Base-by-base conservation (phyloP, 1,140 invertebrate species). In the Parasteatoda tepidariorum region DNA sequence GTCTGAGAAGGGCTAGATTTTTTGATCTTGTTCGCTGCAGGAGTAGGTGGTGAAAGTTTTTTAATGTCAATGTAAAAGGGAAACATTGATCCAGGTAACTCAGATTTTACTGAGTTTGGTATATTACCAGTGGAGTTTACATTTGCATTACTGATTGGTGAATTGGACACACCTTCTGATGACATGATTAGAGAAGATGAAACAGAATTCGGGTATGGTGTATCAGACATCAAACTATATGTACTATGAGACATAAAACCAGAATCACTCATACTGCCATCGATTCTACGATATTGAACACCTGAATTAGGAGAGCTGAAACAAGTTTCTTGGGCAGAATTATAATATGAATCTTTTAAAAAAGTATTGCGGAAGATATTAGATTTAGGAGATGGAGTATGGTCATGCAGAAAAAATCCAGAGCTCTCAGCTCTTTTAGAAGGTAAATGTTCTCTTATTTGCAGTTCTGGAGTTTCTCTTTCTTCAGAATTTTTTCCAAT, bases 1-100 rank as follows among this genome's bases (percentile, higher is more conserved):
- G 75, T 54, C 33, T 83, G 81, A 48, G 71, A 57, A 15, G 71
- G 83, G 13, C 61, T 74, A 28, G 66, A 75, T 54, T 75, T 76
- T n/a, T 76, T 75, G 9, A 33, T n/a, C 62, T 18, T 59, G 2
- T n/a, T 68, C 18, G 28, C 22, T 41, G 48, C 34, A 41, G 68
- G 54, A 11, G 66, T 48, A 13, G 83, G 55, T 22, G 84, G 73
- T 0, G 78, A 57, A 26, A 83, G 26, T 31, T 55, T 85, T 5
- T 85, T 78, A 9, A 85, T 85, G 55, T 85, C 84, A 26, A 85
- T 82, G 24, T 85, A 85, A 62, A 85, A 85, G n/a, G 84, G 84
- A 71, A 85, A 85, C 76, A 82, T 81, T 24, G 84, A 85, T 24
- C 78, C 74, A 13, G 84, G 75, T 13, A 73, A 28, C 15, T 68